Evolutionary conservation across 2,797 vertebrate species (phyloP), one percentile per base, ranked within the genome.

Genomic region (Notolabrus celidotus): DNA sequence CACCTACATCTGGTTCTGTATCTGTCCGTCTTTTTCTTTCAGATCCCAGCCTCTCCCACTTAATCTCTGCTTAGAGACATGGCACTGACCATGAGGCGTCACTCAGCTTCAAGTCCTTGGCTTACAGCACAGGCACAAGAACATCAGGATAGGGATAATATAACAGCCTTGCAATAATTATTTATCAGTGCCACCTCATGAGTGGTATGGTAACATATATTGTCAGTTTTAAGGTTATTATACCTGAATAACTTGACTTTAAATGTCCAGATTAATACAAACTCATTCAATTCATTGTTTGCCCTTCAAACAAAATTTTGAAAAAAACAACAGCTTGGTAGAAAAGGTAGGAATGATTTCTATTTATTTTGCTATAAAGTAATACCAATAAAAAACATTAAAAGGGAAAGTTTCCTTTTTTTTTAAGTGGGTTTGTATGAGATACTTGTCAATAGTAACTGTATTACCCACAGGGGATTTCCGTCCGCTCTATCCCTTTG

Each of bases 51-150:
- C 0, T 1, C 52, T 36, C 55, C 47, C 15, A 31, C 46, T 43
- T 63, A 49, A 54, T 73, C 71, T 62, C 59, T 52, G 49, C 50
- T 63, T 36, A 20, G 34, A 54, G 39, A 42, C 53, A 39, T 0
- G 55, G n/a, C 50, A 45, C 53, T 43, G 54, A 67, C 69, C 66
- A 63, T 54, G 61, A 61, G 49, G 46, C 50, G 29, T 16, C 57
- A 58, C 50, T 77, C 60, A 27, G 38, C 60, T 77, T 38, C 14
- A 56, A 58, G 66, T 45, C 34, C 41, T 14, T 42, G 12, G 19
- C 52, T 65, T 16, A 17, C 0, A 25, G 34, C 14, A 27, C 23
- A 16, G 52, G 22, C 22, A 45, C 31, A 56, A 43, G 29, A 71
- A 47, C 56, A 67, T 45, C 42, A 58, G 1, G 49, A 41, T 19